Base-by-base conservation (phyloP, 2,888 invertebrate species). In the Therioaphis trifolii region DNA sequence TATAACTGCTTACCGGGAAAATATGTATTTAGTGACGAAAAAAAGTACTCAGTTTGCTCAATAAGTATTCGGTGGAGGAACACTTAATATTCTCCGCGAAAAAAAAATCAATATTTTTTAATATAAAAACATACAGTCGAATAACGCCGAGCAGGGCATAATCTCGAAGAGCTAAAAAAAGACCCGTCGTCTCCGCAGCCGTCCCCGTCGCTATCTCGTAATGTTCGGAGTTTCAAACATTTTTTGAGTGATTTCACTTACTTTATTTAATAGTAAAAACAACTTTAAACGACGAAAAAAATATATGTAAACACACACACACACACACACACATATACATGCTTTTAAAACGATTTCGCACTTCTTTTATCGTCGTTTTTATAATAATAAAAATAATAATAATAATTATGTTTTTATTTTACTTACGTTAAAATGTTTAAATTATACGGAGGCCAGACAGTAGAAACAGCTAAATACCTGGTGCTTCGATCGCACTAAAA, bases 81-180 rank as follows among this genome's bases (percentile, higher is more conserved):
- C 69, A 55, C 78, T 79, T 78, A 78, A 78, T 78, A 68, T 78
- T 68, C 68, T 43, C 40, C 40, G 27, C 4, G 14, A 55, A 43
- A 40, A 55, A 40, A 79, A 78, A 79, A 79, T 79, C 78, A 43
- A 79, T 79, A 79, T 69, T 69, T 79, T 79, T 79, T 69, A 69
- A 69, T 78, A 79, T 69, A 69, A 79, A 68, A 69, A 79, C 43
- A 63, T 29, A 63, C 21, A n/a, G 24, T 35, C 66, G 15, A 78
- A 35, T 35, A 78, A 77, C 49, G 63, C 21, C 49, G 11, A n/a
- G 46, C 21, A 29, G 29, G 15, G 24, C 29, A 35, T 15, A 52
- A 49, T 76, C n/a, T n/a, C 27, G 29, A 63, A 46, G n/a, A 76
- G 76, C 76, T n/a, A 27, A 76, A 63, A 46, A 72, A 75, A 75